Evolutionary conservation across 2,797 vertebrate species (phyloP).

Genomic region (Schizothorax lantsangensis): DNA sequence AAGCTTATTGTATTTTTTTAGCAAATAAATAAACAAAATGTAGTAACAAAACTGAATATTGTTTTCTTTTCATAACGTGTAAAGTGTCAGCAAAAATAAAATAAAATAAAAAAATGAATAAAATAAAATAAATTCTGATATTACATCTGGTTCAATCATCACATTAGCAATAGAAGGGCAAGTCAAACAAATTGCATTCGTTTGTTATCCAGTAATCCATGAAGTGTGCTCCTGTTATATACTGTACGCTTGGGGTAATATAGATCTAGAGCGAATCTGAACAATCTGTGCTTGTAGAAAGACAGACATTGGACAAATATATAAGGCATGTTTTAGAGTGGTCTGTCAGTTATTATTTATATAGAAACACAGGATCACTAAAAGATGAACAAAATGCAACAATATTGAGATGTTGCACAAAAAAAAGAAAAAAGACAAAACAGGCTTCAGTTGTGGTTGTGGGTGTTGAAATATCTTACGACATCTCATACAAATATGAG

Average conservation of each 20-base stretch:
- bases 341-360: not conserved
- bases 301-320: not conserved
- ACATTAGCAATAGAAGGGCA: not conserved
- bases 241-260: not conserved
- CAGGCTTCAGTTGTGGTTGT: not conserved
- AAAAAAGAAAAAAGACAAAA: not conserved
- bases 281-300: not conserved
- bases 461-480: constrained; percentile 14
- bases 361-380: not conserved
- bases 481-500: constrained; percentile 18
- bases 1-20: too few relatives aligned
- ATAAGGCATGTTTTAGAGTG: not conserved
- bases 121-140: not conserved
- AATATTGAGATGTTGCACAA: constrained; percentile 12
- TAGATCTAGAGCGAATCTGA: not conserved
- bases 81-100: not conserved
- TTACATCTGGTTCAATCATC: too few relatives aligned
- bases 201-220: not conserved
- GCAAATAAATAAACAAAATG: too few relatives aligned
- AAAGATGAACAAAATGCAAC: not conserved
- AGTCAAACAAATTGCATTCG: not conserved
- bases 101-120: not conserved
- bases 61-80: too few relatives aligned
- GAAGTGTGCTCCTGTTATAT: not conserved
- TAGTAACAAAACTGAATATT: too few relatives aligned